Base-by-base conservation (phyloP, 2,888 invertebrate genomes). In the Protonemura montana region DNA sequence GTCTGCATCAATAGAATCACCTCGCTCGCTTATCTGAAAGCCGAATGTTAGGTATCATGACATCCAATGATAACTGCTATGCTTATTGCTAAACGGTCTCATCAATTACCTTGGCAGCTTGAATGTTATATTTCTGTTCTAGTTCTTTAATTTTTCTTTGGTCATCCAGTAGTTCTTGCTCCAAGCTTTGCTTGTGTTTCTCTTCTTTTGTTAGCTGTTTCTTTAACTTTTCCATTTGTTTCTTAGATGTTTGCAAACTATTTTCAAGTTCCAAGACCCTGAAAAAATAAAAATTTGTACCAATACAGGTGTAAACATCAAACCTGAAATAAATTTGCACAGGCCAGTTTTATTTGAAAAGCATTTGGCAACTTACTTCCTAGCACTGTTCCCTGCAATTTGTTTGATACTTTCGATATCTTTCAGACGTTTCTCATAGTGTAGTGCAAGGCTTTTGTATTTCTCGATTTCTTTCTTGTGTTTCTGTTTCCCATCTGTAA, bases 191-290 rank as follows among this genome's bases (percentile, higher is more conserved):
- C 89, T 94, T 95, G 10, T 94, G 92, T 89, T 96, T 95, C 88
- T 95, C 95, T 89, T 96, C 96, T 89, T 95, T 95, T 88, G 94
- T 94, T 27, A 96, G 93, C 89, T 95, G 94, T 89, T 95, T 94
- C 90, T 95, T 95, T 83, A 96, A 91, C 89, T 95, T 95, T 85
- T 96, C 96, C 90, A 96, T 93, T 90, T 96, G 95, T 89, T 95
- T 95, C 89, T 95, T 95, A 0, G 96, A 96, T 7, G 94, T 94
- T 89, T 95, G 94, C 1, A 96, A 91, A 89, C 95, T 96, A 87
- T 94, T 94, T 90, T 96, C 95, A 88, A 96, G 92, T 89, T 96
- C 95, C 89, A 94, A 93, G 10, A 96, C 93, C 90, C 88, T 89
- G 35, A 25, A 85, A 77, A n/a, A 35, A 86, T 86, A 10, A 35